Base-by-base conservation (phyloP, 2,888 invertebrate species). In the Cephus nigrinus region DNA sequence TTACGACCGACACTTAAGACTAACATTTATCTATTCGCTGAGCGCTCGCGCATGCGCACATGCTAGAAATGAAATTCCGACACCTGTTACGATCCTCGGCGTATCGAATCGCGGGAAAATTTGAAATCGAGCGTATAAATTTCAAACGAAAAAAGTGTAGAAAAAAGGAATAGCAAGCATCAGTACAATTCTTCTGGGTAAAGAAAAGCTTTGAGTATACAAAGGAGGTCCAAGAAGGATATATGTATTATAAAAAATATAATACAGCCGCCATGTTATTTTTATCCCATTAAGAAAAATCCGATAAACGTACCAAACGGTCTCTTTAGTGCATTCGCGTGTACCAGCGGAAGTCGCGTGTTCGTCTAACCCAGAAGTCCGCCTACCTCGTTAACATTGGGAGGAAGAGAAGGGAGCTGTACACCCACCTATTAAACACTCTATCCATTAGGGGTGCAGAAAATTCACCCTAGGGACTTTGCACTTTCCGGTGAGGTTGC, bases 281-380 rank as follows among this genome's bases (percentile, higher is more conserved):
- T 55, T 55, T 55, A 55, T 55, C 23, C 55, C 55, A 55, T 55
- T 55, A 55, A 55, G 23, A 55, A 23, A 55, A 55, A 55, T 55
- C 55, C 55, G 55, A 55, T 55, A 55, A 55, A 55, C 55, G 55
- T 55, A 55, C 55, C 55, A 32, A 71, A 71, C 31, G 71, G 71
- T 71, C 71, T 15, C 71, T 31, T 71, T 30, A 34, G 35, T 30
- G 68, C 75, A 68, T 75, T 75, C 68, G 68, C 75, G 80, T 79
- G 79, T 80, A 78, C 75, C 81, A 82, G 80, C 82, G 83, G 84
- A 84, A 84, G 83, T 84, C 84, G 84, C 84, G 84, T 84, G 84
- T 79, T 35, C 40, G 68, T 32, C 77, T 80, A 71, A 75, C 78
- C 71, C 71, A 68, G 55, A 74, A 78, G 80, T 78, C 83, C 85